Evolutionary conservation across 2,113 vertebrate genomes (phyloP).

Genomic region (Thermophis baileyi): DNA sequence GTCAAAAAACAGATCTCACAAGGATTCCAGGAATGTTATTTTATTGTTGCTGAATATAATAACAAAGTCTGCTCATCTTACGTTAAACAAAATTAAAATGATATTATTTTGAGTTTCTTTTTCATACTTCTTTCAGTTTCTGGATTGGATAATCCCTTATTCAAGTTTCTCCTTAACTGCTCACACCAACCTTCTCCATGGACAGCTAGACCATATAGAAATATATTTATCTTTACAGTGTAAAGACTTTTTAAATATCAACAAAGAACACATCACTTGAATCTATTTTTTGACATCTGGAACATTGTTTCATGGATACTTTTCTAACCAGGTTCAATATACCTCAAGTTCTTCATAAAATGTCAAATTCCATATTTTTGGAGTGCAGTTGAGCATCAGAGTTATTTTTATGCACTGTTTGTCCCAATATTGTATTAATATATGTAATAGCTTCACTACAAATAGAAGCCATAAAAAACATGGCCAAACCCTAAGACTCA

Average conservation of each 20-base stretch:
- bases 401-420: neutral
- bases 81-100: neutral
- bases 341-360: neutral
- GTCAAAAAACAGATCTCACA: neutral
- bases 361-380: neutral
- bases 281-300: neutral
- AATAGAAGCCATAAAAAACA: neutral
- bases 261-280: neutral
- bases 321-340: neutral
- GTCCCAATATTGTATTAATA: too few relatives aligned
- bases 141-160: neutral
- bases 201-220: too few relatives aligned
- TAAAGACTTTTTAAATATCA: neutral
- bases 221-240: neutral
- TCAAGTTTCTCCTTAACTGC: neutral
- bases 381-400: neutral
- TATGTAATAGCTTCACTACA: neutral
- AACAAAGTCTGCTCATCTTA: neutral
- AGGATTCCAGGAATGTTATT: neutral
- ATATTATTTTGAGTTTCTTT: neutral
- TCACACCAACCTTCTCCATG: neutral
- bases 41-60: neutral
- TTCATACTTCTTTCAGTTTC: neutral
- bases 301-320: neutral
- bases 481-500: neutral